phyloP scores from a whole-genome alignment of 2,113 vertebrate genomes.

The Chascanopsetta lugubris region DNA sequence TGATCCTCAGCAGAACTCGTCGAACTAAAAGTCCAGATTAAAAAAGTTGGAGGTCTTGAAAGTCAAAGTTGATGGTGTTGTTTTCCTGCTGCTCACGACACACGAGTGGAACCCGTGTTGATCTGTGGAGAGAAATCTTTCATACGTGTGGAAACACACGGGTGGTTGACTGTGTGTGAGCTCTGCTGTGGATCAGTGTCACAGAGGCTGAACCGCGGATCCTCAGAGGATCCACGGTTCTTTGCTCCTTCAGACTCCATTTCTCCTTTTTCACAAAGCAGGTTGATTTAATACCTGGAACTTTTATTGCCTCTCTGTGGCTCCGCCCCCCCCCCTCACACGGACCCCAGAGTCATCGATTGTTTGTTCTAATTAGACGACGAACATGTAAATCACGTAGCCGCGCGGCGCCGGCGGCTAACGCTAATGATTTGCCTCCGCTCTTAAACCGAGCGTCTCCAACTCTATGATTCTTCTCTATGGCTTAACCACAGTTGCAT shows the following conservation, averaged over 20 bases:
- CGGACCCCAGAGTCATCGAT: slow-evolving; percentile 30
- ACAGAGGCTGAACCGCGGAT: too few relatives aligned
- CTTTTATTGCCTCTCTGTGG: neutral
- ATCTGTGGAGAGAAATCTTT: too few relatives aligned
- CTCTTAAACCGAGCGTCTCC: slow-evolving; percentile 23
- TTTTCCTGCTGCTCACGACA: too few relatives aligned
- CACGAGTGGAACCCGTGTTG: too few relatives aligned
- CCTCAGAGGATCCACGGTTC: too few relatives aligned
- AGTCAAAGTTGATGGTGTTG: too few relatives aligned
- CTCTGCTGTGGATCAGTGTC: too few relatives aligned
- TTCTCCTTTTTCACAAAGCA: slow-evolving; percentile 23
- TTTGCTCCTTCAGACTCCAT: slow-evolving; percentile 4
- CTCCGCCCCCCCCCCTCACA: slow-evolving; percentile 5
- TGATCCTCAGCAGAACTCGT: too few relatives aligned
- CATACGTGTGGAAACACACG: too few relatives aligned
- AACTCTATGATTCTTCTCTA: slow-evolving; percentile 24
- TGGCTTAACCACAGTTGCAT: slow-evolving; percentile 31
- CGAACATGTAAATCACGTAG: slow-evolving; percentile 35
- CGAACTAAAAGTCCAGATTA: too few relatives aligned
- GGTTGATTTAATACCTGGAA: slow-evolving; percentile 17
- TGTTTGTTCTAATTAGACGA: slow-evolving; percentile 45
- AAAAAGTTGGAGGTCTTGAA: too few relatives aligned
- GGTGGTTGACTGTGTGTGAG: too few relatives aligned
- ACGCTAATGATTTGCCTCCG: slow-evolving; percentile 46
- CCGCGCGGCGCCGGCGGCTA: slow-evolving; percentile 8